Evolutionary conservation across 1,140 invertebrate species (phyloP).

Genomic region (Conus betulinus): DNA sequence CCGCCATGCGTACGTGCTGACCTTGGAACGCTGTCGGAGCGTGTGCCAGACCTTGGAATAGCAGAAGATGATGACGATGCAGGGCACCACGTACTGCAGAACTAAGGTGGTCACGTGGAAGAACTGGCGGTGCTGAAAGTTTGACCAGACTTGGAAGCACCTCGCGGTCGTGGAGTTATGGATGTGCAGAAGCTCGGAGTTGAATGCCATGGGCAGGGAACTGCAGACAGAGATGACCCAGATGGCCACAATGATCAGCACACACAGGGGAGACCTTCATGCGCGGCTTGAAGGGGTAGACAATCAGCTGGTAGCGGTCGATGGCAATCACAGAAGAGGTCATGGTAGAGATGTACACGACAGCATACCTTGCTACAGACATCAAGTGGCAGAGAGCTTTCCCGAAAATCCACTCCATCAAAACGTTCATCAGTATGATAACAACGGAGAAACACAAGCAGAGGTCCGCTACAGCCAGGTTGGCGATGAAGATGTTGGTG

Average conservation of each 20-base stretch:
- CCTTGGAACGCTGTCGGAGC: constrained; percentile 80
- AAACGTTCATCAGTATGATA: constrained; percentile 85
- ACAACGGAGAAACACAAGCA: constrained; percentile 94
- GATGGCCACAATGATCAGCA: constrained; percentile 89
- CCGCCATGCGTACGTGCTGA: neutral
- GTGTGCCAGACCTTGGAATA: constrained; percentile 94
- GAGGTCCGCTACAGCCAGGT: constrained; percentile 95
- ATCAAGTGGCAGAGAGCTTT: constrained; percentile 91
- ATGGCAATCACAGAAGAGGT: constrained; percentile 97
- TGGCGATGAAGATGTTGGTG: constrained; percentile 98
- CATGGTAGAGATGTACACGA: constrained; percentile 95
- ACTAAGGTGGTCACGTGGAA: constrained; percentile 91
- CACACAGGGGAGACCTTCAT: constrained; percentile 85
- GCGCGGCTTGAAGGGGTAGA: constrained; percentile 93
- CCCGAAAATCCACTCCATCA: constrained; percentile 94
- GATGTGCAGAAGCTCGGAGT: no score
- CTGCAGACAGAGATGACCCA: constrained; percentile 92
- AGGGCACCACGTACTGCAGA: constrained; percentile 95
- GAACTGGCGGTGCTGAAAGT: constrained; percentile 80
- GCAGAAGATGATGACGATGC: constrained; percentile 94
- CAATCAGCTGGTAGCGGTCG: constrained; percentile 97
- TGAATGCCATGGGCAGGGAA: constrained; percentile 86
- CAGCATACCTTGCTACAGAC: constrained; percentile 86
- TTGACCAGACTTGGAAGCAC: constrained; percentile 94
- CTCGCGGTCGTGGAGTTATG: constrained; percentile 66